phyloP scores from a whole-genome alignment of 2,113 vertebrate species.

The Vimba vimba region DNA sequence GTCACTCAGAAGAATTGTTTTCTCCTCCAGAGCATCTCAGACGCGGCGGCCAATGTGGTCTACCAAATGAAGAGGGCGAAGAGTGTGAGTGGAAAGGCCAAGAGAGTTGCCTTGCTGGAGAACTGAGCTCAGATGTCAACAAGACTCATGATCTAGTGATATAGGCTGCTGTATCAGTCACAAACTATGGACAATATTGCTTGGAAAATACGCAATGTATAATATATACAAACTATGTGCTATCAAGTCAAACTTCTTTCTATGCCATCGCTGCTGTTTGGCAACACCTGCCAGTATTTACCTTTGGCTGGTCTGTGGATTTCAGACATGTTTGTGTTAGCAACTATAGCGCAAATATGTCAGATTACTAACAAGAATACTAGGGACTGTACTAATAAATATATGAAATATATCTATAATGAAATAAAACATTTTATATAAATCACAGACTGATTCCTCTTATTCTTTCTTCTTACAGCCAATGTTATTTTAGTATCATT shows the following conservation, averaged over 20 bases:
- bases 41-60: conserved; percentile 75
- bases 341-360: not conserved
- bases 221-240: not conserved
- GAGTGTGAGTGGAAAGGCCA: conserved; percentile 52
- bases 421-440: not conserved
- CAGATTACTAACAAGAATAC: not conserved
- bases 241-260: not conserved
- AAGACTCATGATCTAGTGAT: not conserved
- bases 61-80: conserved; percentile 77
- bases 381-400: not conserved
- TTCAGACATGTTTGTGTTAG: not conserved
- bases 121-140: conserved; percentile 19
- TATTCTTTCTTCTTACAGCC: not conserved
- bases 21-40: conserved; percentile 67
- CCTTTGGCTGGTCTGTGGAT: not conserved
- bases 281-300: not conserved
- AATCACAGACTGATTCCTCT: not conserved
- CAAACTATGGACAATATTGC: not conserved
- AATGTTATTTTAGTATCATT: too few relatives aligned
- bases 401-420: not conserved
- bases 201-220: not conserved
- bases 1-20: not conserved
- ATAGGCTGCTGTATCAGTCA: not conserved
- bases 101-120: conserved; percentile 15
- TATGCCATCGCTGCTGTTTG: not conserved